Evolutionary conservation across 2,888 invertebrate genomes (phyloP), one percentile per base, ranked within the genome.

Genomic region (Tetragonula carbonaria): DNA sequence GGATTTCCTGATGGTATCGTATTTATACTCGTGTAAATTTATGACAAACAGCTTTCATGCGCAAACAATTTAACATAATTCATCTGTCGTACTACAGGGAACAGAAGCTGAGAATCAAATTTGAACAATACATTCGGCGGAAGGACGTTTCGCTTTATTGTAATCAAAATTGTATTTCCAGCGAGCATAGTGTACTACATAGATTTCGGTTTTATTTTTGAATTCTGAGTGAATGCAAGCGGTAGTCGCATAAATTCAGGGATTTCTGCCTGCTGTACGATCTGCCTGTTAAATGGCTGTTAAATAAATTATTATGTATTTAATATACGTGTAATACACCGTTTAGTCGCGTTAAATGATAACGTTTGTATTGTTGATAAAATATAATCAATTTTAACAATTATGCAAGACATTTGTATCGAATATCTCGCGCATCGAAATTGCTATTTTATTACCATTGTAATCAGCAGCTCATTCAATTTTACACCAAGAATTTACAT

Each of bases 361-460:
- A 38, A 28, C 53, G 23, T 55, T 66, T 38, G 23, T 6, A 23
- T 38, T 14, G 13, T 18, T 23, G 65, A 23, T 38, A 38, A 53
- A 53, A 66, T 53, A 23, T 53, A 55, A 57, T 68, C 65, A 78
- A 72, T 72, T 78, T 72, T 45, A 55, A 76, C 68, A 59, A 68
- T 76, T 33, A 50, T 13, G 14, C 38, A 21, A 57, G n/a, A 59
- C 33, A 18, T 16, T 23, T 11, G 28, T 68, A 28, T 28, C 76
- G 21, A 50, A 33, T 45, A 21, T n/a, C 23, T n/a, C 16, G 16
- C 8, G 68, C 28, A 23, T 50, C 38, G n/a, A 59, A 57, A 59
- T 18, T 68, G 33, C 45, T n/a, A 51, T 68, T 68, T 76, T 76
- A 76, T 67, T 33, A 51, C 11, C 8, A 76, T n/a, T 68, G 50